Conservation (phyloP, 2,797 vertebrate genomes). For the Alectoris magna region DNA sequence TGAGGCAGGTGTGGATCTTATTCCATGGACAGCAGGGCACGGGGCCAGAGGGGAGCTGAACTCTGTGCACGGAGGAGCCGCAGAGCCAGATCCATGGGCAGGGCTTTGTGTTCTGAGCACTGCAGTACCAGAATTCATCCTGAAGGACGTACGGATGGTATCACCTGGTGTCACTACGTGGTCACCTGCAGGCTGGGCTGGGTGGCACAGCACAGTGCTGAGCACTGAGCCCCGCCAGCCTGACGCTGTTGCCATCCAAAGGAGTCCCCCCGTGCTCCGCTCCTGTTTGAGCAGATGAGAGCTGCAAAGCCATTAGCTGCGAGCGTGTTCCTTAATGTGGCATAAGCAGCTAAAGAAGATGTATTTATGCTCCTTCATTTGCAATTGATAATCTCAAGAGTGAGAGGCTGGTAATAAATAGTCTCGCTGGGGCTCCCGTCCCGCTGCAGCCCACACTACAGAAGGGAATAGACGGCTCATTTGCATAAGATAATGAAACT, state of each 20-base stretch:
- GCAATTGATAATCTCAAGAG: conserved; percentile 59
- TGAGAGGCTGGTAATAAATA: conserved; percentile 73
- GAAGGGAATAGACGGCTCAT: conserved; percentile 75
- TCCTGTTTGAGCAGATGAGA: neutral
- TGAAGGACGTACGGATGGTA: neutral
- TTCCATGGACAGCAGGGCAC: neutral
- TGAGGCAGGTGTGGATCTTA: neutral
- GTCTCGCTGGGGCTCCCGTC: conserved; percentile 61
- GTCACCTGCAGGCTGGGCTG: neutral
- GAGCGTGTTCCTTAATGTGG: conserved; percentile 39
- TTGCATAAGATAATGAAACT: conserved; percentile 83
- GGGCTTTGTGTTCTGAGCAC: neutral
- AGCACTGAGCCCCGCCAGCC: neutral
- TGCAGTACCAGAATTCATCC: neutral
- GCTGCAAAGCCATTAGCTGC: conserved; percentile 26
- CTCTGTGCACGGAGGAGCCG: fast-evolving
- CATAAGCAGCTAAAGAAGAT: conserved; percentile 61
- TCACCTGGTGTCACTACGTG: fast-evolving
- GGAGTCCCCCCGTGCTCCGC: fast-evolving
- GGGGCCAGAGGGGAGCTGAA: neutral
- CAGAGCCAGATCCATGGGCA: fast-evolving
- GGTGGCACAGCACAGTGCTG: neutral
- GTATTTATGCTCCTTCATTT: conserved; percentile 66
- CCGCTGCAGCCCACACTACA: conserved; percentile 70
- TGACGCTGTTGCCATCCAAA: fast-evolving